These are phyloP conservation scores for Branchipolynoe longqiensis DNA, from an alignment of 2,888 invertebrate genomes.

Conservation along the genomic window DNA sequence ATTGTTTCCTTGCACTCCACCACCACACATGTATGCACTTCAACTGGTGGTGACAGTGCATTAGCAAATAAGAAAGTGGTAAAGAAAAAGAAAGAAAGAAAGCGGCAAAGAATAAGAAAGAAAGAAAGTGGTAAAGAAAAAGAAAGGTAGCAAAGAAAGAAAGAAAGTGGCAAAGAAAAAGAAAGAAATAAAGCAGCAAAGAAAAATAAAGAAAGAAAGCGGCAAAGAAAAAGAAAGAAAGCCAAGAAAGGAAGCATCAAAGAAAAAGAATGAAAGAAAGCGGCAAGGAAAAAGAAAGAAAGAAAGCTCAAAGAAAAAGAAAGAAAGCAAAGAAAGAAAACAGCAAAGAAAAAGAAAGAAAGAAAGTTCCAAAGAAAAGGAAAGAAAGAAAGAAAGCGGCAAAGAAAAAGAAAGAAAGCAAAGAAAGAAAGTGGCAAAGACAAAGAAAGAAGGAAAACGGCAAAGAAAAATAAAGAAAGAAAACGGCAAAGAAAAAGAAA, in stretches of 20 bases:
- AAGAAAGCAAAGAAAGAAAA: background rate
- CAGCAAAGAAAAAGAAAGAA: background rate
- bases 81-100: constrained; percentile 15
- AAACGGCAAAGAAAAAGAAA: background rate
- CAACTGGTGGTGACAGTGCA: too few species aligned
- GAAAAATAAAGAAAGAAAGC: background rate
- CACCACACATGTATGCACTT: too few species aligned
- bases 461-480: background rate
- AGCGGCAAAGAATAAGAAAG: constrained; percentile 1
- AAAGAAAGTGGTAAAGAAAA: background rate
- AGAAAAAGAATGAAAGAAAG: background rate
- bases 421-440: background rate
- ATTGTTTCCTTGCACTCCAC: too few species aligned
- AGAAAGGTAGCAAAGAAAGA: constrained; percentile 8
- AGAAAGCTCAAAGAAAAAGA: background rate
- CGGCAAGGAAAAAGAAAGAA: background rate
- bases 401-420: background rate
- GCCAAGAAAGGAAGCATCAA: background rate
- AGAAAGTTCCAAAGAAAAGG: background rate
- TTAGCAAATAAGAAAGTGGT: constrained; percentile 7
- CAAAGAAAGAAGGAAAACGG: background rate
- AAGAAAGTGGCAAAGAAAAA: background rate
- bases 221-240: background rate
- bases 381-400: background rate
- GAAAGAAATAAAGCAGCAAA: background rate